Conservation (phyloP, 1,140 invertebrate species). For the Eufriesea mexicana region DNA sequence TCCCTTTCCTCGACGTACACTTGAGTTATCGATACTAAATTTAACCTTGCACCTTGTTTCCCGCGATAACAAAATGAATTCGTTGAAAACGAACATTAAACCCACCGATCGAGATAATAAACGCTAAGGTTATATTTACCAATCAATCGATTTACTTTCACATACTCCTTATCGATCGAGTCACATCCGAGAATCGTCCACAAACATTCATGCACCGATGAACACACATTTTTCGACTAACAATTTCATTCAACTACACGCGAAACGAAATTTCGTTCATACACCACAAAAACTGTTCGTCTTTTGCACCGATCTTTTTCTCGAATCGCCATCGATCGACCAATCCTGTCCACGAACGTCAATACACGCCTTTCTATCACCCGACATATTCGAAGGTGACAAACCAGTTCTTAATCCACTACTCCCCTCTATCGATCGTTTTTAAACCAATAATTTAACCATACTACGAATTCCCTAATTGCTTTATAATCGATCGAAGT, state of each 20-base stretch:
- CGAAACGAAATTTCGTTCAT: neutral
- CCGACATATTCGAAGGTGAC: constrained; percentile 30
- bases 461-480: constrained; percentile 23
- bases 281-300: neutral
- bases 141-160: neutral
- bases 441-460: neutral
- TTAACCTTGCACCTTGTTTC: neutral
- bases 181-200: neutral
- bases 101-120: neutral
- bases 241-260: neutral
- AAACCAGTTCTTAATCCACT: constrained; percentile 63
- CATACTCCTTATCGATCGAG: neutral
- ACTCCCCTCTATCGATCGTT: neutral
- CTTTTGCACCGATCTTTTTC: neutral
- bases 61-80: neutral
- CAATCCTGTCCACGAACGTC: constrained; percentile 3
- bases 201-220: neutral
- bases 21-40: neutral
- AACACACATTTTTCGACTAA: neutral
- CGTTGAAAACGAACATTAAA: neutral
- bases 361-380: constrained; percentile 41
- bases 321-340: neutral
- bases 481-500: neutral
- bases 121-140: neutral
- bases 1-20: neutral